Conservation (phyloP, 2,888 invertebrate species). For the Chaitophorus viminalis region DNA sequence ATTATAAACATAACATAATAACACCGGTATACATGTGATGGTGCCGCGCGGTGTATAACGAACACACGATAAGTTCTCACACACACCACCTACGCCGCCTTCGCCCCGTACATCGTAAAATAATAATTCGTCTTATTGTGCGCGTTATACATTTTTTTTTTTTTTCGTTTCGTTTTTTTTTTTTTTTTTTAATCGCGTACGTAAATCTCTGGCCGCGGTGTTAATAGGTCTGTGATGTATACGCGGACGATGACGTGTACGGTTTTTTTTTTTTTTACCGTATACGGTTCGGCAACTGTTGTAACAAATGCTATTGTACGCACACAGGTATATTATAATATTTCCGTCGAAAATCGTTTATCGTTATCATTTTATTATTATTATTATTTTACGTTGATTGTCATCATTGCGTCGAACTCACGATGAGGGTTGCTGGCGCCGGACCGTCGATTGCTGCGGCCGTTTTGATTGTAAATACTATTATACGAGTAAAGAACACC, state of each 20-base stretch:
- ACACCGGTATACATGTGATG: neutral
- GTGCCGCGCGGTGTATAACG: no score
- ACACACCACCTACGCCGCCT: conserved; percentile 41
- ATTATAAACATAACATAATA: neutral
- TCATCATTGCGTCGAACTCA: neutral
- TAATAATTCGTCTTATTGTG: conserved; percentile 2
- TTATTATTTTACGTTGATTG: conserved; percentile 16
- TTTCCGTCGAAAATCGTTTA: no score
- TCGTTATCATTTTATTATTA: neutral
- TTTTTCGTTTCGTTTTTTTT: conserved; percentile 2
- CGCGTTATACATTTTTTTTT: neutral
- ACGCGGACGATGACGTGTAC: no score
- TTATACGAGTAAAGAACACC: neutral
- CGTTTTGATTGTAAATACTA: neutral
- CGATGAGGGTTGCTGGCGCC: conserved; percentile 16
- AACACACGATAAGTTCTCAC: neutral
- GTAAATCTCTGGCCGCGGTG: no score
- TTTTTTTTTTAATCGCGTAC: no score
- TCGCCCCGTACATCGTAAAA: neutral
- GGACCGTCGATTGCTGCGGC: conserved; percentile 5
- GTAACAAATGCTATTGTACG: no score
- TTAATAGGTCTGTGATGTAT: no score
- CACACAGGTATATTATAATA: no score
- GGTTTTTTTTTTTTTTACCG: no score
- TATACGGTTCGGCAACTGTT: no score